phyloP scores from a whole-genome alignment of 2,888 invertebrate species.

The Dynastes hyllus region DNA sequence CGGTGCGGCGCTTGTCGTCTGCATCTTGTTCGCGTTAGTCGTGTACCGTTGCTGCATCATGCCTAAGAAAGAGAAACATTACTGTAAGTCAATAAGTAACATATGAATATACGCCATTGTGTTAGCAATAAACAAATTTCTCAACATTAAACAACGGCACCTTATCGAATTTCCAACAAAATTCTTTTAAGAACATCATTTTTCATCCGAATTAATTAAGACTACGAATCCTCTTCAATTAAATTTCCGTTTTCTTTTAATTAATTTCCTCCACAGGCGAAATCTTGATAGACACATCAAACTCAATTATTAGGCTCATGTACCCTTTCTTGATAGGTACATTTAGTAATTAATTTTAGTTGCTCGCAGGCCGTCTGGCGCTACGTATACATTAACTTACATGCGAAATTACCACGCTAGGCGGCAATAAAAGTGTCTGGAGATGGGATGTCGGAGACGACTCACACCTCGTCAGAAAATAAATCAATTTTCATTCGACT shows the following conservation, averaged over 20 bases:
- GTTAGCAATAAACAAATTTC: neutral
- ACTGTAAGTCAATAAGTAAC: constrained; percentile 73
- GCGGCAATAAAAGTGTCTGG: constrained; percentile 18
- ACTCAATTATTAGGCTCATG: constrained; percentile 20
- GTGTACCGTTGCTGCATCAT: constrained; percentile 82
- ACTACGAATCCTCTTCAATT: constrained; percentile 4
- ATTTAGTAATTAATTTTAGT: neutral
- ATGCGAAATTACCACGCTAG: constrained; percentile 18
- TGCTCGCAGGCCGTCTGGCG: neutral
- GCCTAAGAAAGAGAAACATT: constrained; percentile 81
- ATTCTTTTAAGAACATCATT: neutral
- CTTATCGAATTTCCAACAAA: too few relatives aligned
- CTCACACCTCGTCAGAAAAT: constrained; percentile 22
- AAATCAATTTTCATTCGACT: constrained; percentile 28
- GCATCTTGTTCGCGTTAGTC: constrained; percentile 77
- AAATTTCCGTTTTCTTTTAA: neutral
- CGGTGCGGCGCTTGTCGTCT: constrained; percentile 78
- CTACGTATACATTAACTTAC: neutral
- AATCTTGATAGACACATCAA: neutral
- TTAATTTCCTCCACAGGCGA: neutral
- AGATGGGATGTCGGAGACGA: neutral
- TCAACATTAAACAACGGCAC: too few relatives aligned
- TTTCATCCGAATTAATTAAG: neutral
- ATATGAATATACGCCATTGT: neutral
- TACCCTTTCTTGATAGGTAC: constrained; percentile 3